Conservation (phyloP, 64 coral and sea anemone species). For the Trachythela sp. region DNA sequence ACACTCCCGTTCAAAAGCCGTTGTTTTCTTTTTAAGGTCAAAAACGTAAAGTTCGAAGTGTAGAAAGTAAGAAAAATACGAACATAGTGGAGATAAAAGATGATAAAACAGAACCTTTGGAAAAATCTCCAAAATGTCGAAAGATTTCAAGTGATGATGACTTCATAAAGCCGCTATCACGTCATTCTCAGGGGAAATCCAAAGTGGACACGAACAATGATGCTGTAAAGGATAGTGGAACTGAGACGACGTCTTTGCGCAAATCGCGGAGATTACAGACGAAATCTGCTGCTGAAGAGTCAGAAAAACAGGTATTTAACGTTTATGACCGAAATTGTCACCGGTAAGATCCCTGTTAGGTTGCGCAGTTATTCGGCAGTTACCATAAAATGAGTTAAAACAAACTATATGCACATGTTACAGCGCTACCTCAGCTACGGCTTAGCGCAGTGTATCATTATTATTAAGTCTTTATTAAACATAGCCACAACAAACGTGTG, state of each 20-base stretch:
- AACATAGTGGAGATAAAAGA: neutral
- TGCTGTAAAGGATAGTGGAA: neutral
- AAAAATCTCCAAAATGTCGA: neutral
- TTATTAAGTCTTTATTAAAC: no score
- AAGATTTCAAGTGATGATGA: neutral
- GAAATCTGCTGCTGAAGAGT: no score
- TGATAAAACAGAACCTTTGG: neutral
- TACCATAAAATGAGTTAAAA: no score
- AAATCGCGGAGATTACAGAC: neutral
- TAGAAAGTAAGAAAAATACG: neutral
- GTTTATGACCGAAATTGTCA: no score
- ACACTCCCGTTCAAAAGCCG: neutral
- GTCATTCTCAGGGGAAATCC: neutral
- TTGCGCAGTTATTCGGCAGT: no score
- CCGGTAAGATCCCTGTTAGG: no score
- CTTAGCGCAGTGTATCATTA: no score
- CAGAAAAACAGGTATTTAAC: no score
- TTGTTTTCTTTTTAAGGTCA: neutral
- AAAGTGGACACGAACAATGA: neutral
- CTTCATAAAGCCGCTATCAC: neutral
- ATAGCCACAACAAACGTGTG: no score
- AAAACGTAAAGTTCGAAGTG: neutral
- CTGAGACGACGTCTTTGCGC: neutral
- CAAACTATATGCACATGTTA: no score
- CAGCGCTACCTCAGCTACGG: no score